Evolutionary conservation across 2,797 vertebrate species (phyloP).

Genomic region (Phrynocephalus vlangalii): DNA sequence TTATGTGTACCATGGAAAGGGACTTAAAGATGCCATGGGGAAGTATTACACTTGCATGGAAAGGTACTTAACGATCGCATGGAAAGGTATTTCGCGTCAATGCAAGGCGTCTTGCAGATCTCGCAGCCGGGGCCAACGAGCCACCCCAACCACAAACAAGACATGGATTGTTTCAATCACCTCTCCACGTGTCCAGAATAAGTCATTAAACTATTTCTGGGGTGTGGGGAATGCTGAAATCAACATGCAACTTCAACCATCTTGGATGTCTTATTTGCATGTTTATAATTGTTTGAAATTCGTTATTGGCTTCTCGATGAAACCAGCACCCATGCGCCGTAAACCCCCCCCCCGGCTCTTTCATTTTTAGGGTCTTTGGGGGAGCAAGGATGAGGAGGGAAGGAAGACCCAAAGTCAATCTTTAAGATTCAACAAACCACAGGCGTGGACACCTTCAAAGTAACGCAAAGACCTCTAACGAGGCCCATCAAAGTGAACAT

Average conservation of each 20-base stretch:
- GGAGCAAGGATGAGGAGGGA: not conserved
- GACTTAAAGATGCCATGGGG: no score
- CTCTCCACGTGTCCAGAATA: accelerated
- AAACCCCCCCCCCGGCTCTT: not conserved
- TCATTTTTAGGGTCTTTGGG: not conserved
- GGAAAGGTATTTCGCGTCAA: no score
- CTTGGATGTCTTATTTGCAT: not conserved
- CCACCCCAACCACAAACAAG: not conserved
- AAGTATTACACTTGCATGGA: no score
- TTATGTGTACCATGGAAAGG: no score
- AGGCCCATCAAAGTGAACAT: not conserved
- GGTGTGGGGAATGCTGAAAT: not conserved
- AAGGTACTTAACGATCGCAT: no score
- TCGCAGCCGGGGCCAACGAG: no score
- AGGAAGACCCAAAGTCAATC: not conserved
- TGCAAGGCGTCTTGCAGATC: no score
- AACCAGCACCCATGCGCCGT: not conserved
- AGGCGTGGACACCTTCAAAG: not conserved
- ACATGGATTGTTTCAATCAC: not conserved
- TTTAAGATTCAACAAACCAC: accelerated
- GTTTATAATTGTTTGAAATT: conserved; percentile 19
- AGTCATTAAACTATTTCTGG: conserved; percentile 14
- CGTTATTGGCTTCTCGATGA: not conserved
- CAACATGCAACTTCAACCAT: accelerated
- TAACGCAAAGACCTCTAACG: not conserved